These are phyloP conservation scores for Pachymerium ferrugineum DNA, from an alignment of 2,888 invertebrate species.

Conservation along the genomic window DNA sequence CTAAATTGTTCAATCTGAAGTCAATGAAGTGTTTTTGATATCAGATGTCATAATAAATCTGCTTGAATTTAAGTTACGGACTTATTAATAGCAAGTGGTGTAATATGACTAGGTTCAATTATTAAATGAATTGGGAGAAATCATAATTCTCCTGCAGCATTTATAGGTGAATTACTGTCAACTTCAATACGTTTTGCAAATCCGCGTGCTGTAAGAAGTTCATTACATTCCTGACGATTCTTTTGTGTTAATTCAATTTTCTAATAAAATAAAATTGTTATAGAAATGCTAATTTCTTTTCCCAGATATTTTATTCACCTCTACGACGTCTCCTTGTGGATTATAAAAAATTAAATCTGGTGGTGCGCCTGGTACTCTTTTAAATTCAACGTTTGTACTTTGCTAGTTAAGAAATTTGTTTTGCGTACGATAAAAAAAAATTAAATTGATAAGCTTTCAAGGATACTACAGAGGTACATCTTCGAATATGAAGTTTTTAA, in stretches of 20 bases:
- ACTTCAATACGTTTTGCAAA: not conserved
- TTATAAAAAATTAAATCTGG: conserved; percentile 43
- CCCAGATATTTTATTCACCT: conserved; percentile 44
- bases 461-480: conserved; percentile 49
- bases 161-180: not conserved
- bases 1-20: not conserved
- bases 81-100: too few relatives aligned
- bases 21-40: not conserved
- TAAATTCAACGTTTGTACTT: conserved; percentile 45
- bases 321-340: conserved; percentile 53
- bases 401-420: conserved; percentile 13
- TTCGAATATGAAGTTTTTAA: conserved; percentile 46
- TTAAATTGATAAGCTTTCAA: conserved; percentile 38
- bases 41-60: not conserved
- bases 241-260: conserved; percentile 56
- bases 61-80: too few relatives aligned
- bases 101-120: too few relatives aligned
- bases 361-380: conserved; percentile 42
- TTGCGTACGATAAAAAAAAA: not conserved
- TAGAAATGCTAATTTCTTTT: conserved; percentile 33
- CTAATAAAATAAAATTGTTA: conserved; percentile 35
- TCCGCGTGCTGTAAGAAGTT: conserved; percentile 49
- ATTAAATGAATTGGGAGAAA: too few relatives aligned
- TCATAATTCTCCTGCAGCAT: too few relatives aligned
- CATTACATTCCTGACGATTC: conserved; percentile 61